These are phyloP conservation scores for Pediacus dermestoides DNA, from an alignment of 2,888 invertebrate genomes.

Conservation along the genomic window DNA sequence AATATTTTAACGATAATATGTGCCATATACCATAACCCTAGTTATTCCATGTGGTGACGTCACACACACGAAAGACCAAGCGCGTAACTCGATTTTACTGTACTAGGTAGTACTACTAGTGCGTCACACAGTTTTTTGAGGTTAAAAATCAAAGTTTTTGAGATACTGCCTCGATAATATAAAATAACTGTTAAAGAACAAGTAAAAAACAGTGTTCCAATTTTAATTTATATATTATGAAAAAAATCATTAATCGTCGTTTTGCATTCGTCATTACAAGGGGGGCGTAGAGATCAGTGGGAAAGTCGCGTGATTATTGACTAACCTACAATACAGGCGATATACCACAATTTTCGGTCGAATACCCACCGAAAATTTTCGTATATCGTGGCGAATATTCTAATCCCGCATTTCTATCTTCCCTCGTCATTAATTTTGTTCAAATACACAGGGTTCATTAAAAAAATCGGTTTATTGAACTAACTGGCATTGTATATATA, in stretches of 20 bases:
- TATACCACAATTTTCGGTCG: too few species aligned
- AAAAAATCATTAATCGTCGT: neutral
- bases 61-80: constrained; percentile 32
- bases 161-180: constrained; percentile 38
- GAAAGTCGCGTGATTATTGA: too few species aligned
- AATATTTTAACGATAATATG: constrained; percentile 13
- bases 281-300: too few species aligned
- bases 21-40: constrained; percentile 7
- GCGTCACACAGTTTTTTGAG: constrained; percentile 18
- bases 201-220: constrained; percentile 39
- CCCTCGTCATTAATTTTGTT: too few species aligned
- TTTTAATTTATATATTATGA: constrained; percentile 13
- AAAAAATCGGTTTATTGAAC: too few species aligned
- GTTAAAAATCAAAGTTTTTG: constrained; percentile 33
- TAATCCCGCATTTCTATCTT: too few species aligned
- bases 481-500: too few species aligned
- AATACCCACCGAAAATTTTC: too few species aligned
- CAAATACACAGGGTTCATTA: too few species aligned
- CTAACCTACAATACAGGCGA: too few species aligned
- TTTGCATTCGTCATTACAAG: too few species aligned
- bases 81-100: constrained; percentile 14
- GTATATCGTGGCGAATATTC: too few species aligned
- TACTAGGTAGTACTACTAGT: constrained; percentile 12
- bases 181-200: constrained; percentile 27
- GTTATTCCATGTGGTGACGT: constrained; percentile 15